A percentile compares a stretch with the other conserved stretches of the same genome.
These are phyloP conservation scores for Drosophila percnosoma DNA, from an alignment of 2,888 invertebrate genomes.

Conservation along the genomic window DNA sequence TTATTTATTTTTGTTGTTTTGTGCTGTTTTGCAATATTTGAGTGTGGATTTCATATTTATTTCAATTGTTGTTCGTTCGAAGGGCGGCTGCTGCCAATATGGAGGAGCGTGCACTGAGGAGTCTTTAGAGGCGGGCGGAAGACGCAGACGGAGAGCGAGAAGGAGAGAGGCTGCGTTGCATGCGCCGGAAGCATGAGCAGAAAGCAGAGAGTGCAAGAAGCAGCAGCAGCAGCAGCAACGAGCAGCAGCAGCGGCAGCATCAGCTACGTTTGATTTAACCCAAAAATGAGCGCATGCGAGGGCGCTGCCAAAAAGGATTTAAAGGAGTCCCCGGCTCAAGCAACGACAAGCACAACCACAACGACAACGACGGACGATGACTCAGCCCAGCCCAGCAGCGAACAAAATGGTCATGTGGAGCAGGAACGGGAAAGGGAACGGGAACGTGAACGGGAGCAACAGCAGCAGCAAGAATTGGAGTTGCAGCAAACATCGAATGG, in stretches of 20 bases:
- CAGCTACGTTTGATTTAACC: constrained; percentile 39
- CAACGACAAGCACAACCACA: neutral
- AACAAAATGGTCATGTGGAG: constrained; percentile 10
- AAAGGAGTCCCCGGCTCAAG: constrained; percentile 20
- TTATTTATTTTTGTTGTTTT: constrained; percentile 2
- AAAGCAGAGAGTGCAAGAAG: constrained; percentile 8
- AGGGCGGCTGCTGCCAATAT: constrained; percentile 55
- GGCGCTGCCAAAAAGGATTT: constrained; percentile 10
- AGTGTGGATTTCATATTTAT: constrained; percentile 11
- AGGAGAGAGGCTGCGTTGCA: constrained; percentile 5
- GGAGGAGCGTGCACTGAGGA: constrained; percentile 56
- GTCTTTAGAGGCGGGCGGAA: constrained; percentile 49
- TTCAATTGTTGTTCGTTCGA: constrained; percentile 23
- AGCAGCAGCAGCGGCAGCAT: neutral
- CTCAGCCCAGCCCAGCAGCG: neutral
- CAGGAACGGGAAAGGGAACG: neutral
- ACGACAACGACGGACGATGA: neutral
- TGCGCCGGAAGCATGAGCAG: constrained; percentile 11
- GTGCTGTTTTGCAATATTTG: constrained; percentile 21
- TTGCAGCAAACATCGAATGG: constrained; percentile 5
- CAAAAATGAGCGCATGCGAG: constrained; percentile 67
- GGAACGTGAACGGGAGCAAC: constrained; percentile 8
- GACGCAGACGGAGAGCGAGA: constrained; percentile 50
- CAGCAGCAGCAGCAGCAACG: constrained; percentile 7
- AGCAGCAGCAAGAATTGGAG: constrained; percentile 4